Base-by-base conservation (phyloP, 2,113 vertebrate species). In the Vanacampus margaritifer region DNA sequence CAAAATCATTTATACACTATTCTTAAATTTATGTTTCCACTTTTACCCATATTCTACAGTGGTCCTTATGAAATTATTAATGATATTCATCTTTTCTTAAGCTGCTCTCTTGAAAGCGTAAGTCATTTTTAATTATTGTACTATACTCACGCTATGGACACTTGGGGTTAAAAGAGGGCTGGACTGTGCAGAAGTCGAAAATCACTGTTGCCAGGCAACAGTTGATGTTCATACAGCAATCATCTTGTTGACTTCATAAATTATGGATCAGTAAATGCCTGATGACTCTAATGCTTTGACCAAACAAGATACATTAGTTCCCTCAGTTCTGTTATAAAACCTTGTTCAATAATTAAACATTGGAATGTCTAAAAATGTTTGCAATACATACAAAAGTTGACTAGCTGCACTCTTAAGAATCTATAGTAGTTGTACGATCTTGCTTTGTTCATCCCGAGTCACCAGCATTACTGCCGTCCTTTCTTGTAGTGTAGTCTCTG, bases 131-230 rank as follows among this genome's bases (percentile, higher is more conserved):
- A 72, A 80, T 80, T 45, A 32, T 61, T 63, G 56, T 51, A 2
- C 2, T 32, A 32, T 32, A 32, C 43, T 78, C 73, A 48, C 65
- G 21, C 62, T 35, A 67, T 74, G 17, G 65, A 23, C 64, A 74
- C 71, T 5, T 32, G 6, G 16, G 75, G 72, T 74, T 65, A 66
- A 51, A 72, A 28, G 67, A 23, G 60, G 72, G 24, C 67, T 78
- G 41, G 53, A 24, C 74, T 65, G 46, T 62, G 65, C 67, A 65
- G 64, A 72, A 32, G 73, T 72, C 65, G 19, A 57, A 72, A 65
- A 58, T 78, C 76, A 0, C 36, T 72, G 86, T 89, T 87, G 81
- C 86, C 75, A 87, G 67, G 87, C 77, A 87, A 86, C 88, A 45
- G 76, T 64, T 67, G 67, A 67, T 68, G 43, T 66, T 87, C 73